Evolutionary conservation across 2,888 invertebrate genomes (phyloP), one percentile per base, ranked within the genome.

Genomic region (Apamea anceps): DNA sequence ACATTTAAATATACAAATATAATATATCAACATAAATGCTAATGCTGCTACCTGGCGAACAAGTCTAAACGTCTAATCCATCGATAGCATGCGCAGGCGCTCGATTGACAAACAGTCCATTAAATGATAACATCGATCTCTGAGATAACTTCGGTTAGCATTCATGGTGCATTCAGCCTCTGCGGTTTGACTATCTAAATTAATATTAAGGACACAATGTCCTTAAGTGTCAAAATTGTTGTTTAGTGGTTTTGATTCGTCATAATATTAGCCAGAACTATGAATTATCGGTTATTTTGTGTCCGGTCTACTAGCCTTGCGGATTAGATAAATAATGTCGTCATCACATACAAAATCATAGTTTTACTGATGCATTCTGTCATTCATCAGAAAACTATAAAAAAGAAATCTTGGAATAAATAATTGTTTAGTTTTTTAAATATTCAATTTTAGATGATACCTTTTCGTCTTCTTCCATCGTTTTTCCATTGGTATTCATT

Each of bases 121-220:
- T 83, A 83, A 85, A 81, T 80, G 88, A 90, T 89, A 90, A 85
- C 68, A 85, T 89, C 85, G 70, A 82, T 79, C 75, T 73, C 21
- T 70, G 45, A 78, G 77, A 85, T 81, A 84, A 73, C 68, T 82
- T 70, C 45, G 70, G 66, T 70, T 51, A 73, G 70, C 62, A 83
- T 51, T 51, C 51, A 51, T 80, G 60, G 68, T 77, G 66, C 73
- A 87, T 84, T 85, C 54, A 74, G 70, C 45, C 74, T 70, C 66
- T 80, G 76, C 28, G 79, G 81, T 80, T 68, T 73, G 1, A 86
- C 83, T 83, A 68, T 89, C 85, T 82, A 81, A 82, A 77, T 82
- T 82, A 63, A 7, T 72, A 37, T 79, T 71, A 82, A 89, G 83
- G 84, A 85, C 87, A 77, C 77, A 4, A 63, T 80, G 76, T 86